Evolutionary conservation across 2,113 vertebrate species (phyloP).

Genomic region (Tricholaema leucomelas): DNA sequence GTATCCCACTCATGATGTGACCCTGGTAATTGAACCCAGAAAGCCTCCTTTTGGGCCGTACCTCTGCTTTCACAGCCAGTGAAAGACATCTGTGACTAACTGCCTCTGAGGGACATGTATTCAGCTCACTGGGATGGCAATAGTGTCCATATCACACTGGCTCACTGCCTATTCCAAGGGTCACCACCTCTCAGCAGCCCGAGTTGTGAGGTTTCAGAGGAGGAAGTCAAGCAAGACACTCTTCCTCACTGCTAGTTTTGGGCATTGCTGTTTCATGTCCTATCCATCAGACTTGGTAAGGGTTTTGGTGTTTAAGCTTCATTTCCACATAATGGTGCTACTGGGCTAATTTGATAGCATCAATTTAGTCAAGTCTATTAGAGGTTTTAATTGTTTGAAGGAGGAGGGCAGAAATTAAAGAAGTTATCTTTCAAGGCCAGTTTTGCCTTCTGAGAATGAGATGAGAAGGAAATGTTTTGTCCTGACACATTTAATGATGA

Average conservation of each 20-base stretch:
- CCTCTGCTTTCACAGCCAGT: not conserved
- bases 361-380: not conserved
- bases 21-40: not conserved
- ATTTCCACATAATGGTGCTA: not conserved
- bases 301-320: not conserved
- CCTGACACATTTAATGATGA: not conserved
- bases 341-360: not conserved
- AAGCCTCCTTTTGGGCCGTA: not conserved
- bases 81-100: not conserved
- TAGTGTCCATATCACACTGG: fast-evolving
- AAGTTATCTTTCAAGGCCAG: not conserved
- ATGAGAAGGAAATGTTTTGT: not conserved
- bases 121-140: not conserved
- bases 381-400: not conserved
- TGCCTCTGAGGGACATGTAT: not conserved
- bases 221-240: not conserved
- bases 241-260: not conserved
- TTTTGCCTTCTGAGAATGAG: not conserved
- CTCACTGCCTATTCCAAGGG: fast-evolving
- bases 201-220: fast-evolving
- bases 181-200: not conserved
- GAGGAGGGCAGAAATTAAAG: not conserved
- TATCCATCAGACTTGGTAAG: not conserved
- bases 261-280: not conserved
- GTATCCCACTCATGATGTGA: not conserved